Percentiles rank a stretch among this genome's conserved stretches.
phyloP scores from a whole-genome alignment of 2,888 invertebrate species.

The Rapana venosa region DNA sequence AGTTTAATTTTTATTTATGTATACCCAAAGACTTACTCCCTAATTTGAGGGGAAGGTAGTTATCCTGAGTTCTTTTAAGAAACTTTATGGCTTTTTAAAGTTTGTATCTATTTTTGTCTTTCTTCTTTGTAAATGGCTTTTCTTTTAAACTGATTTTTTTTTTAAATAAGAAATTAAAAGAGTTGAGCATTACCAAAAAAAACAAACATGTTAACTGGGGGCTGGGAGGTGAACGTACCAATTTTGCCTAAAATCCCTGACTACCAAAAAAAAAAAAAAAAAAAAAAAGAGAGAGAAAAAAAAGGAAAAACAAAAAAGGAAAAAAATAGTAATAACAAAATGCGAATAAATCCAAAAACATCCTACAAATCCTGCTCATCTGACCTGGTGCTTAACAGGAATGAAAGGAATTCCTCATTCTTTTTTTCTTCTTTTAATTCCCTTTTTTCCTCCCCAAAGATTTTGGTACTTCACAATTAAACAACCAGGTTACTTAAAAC shows the following conservation, averaged over 20 bases:
- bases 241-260: conserved; percentile 36
- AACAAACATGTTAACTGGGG: conserved; percentile 11
- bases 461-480: not conserved
- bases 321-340: too few species aligned
- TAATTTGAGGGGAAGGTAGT: conserved; percentile 4
- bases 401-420: conserved; percentile 29
- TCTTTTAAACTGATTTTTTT: too few species aligned
- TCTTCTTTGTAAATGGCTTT: not conserved
- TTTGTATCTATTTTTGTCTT: not conserved
- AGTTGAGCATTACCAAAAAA: not conserved
- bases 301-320: not conserved
- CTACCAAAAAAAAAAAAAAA: not conserved
- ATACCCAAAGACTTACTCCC: conserved; percentile 8
- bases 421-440: not conserved
- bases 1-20: not conserved
- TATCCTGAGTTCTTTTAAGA: not conserved
- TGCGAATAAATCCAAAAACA: not conserved
- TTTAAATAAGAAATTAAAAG: too few species aligned
- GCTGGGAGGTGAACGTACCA: conserved; percentile 8
- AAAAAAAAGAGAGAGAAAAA: not conserved
- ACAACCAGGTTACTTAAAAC: not conserved
- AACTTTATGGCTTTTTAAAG: not conserved
- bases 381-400: conserved; percentile 44
- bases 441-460: not conserved
- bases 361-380: conserved; percentile 25